A percentile compares a stretch with the other conserved stretches of the same genome.
phyloP scores from a whole-genome alignment of 2,113 vertebrate species.

The Hyla sarda region DNA sequence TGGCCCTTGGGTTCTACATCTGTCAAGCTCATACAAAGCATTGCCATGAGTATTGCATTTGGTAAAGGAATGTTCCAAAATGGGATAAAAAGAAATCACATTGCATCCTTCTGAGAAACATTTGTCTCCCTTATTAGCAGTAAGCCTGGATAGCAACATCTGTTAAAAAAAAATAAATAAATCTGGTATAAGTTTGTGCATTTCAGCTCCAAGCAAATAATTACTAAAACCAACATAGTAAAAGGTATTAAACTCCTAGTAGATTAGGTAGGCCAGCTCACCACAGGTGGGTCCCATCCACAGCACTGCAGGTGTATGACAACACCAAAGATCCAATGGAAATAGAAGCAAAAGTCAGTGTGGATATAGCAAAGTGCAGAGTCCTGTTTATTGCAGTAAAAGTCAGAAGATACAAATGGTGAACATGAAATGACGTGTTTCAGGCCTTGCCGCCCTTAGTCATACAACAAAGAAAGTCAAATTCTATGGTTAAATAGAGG shows the following conservation, averaged over 20 bases:
- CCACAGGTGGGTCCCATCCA: too few species aligned
- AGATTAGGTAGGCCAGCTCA: too few species aligned
- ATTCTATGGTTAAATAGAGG: too few species aligned
- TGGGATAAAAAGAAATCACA: conserved; percentile 36
- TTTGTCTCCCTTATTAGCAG: conserved; percentile 45
- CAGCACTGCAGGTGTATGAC: too few species aligned
- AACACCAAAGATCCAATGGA: too few species aligned
- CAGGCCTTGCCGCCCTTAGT: too few species aligned
- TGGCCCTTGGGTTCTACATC: conserved; percentile 45
- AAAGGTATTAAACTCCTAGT: not conserved
- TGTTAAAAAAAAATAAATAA: conserved; percentile 14
- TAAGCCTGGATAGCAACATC: conserved; percentile 31
- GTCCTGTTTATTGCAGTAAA: too few species aligned
- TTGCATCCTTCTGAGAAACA: conserved; percentile 44
- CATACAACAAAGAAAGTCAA: too few species aligned
- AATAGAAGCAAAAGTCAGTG: too few species aligned
- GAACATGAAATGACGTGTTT: too few species aligned
- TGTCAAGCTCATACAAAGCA: conserved; percentile 41
- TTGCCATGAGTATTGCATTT: conserved; percentile 37
- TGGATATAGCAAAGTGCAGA: too few species aligned
- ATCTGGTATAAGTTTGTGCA: conserved; percentile 29
- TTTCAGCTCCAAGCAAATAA: conserved; percentile 24
- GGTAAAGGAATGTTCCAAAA: conserved; percentile 33
- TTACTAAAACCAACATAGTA: conserved; percentile 36
- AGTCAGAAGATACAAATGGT: too few species aligned